Base-by-base conservation (phyloP, 2,113 vertebrate species). In the Mormoops blainvillei region DNA sequence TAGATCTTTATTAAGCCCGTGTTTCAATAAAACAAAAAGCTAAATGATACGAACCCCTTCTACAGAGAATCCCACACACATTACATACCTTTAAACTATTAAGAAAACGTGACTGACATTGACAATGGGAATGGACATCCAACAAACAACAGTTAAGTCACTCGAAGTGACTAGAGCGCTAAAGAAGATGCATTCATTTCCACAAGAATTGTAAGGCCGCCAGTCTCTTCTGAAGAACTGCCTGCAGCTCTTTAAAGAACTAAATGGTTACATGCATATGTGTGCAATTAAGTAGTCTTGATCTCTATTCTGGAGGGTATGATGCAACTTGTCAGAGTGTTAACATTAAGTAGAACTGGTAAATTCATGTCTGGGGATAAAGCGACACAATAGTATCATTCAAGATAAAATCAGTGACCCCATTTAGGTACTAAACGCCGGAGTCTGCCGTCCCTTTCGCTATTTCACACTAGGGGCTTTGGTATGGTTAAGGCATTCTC, bases 371-470 rank as follows among this genome's bases (percentile, higher is more conserved):
- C 90, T 93, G 71, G 82, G 94, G 87, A 91, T 45, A 98, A 97
- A 97, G 78, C 82, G 91, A 97, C 97, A 98, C 97, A 98, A 96
- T 97, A 85, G 73, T 96, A 96, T 94, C 97, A 97, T 96, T 98
- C 94, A 98, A 96, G 97, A 97, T 97, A 98, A 97, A 98, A 97
- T 96, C 97, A 96, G 87, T 97, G 97, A 98, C 96, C 90, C 92
- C 91, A 97, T 98, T 98, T 98, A 98, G 93, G 85, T 97, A 81
- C 87, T 7, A 94, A 97, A 95, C 65, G 89, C 95, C 93, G 90
- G 85, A 94, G 71, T 93, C 98, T 98, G 92, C 92, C 98, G 97
- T 65, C 90, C 82, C 97, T 98, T 98, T 98, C 98, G 98, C 38
- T 97, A 98, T 93, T 98, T 95, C 97, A 98, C 96, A 97, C 96